These are phyloP conservation scores for Microctonus hyperodae DNA, from an alignment of 2,888 invertebrate genomes.

Conservation along the genomic window DNA sequence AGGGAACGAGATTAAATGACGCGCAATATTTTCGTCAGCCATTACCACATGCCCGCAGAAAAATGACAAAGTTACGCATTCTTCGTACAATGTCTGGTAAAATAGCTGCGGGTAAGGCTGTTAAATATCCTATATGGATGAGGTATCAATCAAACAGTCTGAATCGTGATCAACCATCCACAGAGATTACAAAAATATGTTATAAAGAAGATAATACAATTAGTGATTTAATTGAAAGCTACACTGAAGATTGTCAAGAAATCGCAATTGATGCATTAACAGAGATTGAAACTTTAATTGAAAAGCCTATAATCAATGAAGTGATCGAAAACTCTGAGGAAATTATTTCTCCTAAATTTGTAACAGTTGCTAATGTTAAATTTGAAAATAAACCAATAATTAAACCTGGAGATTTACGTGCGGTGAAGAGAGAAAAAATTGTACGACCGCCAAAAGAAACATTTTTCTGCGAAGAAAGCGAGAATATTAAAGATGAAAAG, in stretches of 20 bases:
- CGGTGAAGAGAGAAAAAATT: neutral
- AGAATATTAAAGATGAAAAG: conserved; percentile 3
- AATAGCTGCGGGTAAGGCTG: neutral
- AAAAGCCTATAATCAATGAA: neutral
- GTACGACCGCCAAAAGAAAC: neutral
- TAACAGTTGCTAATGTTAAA: conserved; percentile 8
- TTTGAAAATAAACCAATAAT: neutral
- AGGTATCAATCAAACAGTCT: conserved; percentile 31
- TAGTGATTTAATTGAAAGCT: neutral
- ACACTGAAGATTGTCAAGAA: conserved; percentile 1
- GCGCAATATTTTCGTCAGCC: conserved; percentile 44
- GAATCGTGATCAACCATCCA: conserved; percentile 41
- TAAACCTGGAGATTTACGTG: neutral
- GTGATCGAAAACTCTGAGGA: neutral
- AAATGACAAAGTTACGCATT: conserved; percentile 44
- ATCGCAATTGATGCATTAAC: conserved; percentile 16
- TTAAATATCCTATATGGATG: neutral
- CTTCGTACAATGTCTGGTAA: conserved; percentile 36
- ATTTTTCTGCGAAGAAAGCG: neutral
- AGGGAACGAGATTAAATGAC: conserved; percentile 49
- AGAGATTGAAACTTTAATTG: conserved; percentile 1
- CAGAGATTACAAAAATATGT: conserved; percentile 40
- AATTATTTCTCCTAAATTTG: neutral
- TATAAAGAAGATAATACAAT: conserved; percentile 4
- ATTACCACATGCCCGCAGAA: conserved; percentile 43